Evolutionary conservation across 2,113 vertebrate genomes (phyloP).

Genomic region (Corynorhinus townsendii): DNA sequence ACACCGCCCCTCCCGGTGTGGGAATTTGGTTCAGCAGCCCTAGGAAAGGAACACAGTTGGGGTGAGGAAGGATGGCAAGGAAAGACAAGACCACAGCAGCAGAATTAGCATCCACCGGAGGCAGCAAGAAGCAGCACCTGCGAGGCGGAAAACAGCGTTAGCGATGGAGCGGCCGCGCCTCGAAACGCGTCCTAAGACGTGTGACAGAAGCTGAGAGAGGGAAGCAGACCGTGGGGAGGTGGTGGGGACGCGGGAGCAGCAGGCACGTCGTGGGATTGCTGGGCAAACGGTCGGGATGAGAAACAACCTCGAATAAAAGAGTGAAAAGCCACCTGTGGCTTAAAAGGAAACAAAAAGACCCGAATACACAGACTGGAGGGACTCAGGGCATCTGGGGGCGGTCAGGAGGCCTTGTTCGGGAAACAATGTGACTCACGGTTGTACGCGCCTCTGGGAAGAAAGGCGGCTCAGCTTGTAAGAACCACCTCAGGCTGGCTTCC

Average conservation of each 20-base stretch:
- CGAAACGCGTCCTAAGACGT: neutral
- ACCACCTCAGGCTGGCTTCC: neutral
- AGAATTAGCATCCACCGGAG: neutral
- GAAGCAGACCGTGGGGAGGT: neutral
- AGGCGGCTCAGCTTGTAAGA: neutral
- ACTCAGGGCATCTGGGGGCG: neutral
- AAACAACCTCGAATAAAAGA: neutral
- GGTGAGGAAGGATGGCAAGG: neutral
- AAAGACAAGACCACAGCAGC: neutral
- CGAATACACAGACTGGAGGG: neutral
- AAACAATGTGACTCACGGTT: neutral
- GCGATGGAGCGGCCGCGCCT: neutral
- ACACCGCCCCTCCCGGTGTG: neutral
- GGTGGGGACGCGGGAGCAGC: neutral
- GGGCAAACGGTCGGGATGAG: neutral
- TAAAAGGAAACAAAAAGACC: neutral
- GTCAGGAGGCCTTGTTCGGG: neutral
- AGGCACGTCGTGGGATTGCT: rapidly evolving
- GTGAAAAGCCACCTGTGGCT: neutral
- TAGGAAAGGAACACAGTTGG: rapidly evolving
- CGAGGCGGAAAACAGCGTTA: neutral
- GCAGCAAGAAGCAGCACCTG: neutral
- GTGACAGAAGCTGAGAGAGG: neutral
- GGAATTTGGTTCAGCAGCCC: rapidly evolving
- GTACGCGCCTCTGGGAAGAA: neutral